phyloP scores from a whole-genome alignment of 1,140 invertebrate species.

The Drosophila nikananu region DNA sequence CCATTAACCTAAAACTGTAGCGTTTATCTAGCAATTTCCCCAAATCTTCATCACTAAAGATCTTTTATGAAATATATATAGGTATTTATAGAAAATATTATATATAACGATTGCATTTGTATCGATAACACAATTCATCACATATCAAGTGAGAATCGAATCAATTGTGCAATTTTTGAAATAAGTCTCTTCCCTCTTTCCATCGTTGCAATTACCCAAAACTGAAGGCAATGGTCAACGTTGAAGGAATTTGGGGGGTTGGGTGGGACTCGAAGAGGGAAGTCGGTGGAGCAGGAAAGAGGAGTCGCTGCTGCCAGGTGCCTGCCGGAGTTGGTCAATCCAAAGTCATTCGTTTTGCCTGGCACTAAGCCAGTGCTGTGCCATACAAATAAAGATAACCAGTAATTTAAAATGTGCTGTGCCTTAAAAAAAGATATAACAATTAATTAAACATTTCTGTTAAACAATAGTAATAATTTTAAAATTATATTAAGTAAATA shows the following conservation, averaged over 20 bases:
- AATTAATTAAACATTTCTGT: too few relatives aligned
- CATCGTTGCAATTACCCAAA: too few relatives aligned
- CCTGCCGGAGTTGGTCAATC: slow-evolving; percentile 32
- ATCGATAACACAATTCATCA: slow-evolving; percentile 23
- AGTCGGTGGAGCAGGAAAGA: neutral
- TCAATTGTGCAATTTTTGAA: slow-evolving; percentile 41
- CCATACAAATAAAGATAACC: neutral
- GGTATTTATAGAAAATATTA: too few relatives aligned
- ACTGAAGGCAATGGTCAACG: too few relatives aligned
- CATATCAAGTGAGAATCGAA: slow-evolving; percentile 1
- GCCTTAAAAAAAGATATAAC: too few relatives aligned
- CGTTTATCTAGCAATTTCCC: neutral
- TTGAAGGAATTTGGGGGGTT: too few relatives aligned
- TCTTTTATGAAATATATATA: neutral
- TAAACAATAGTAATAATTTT: neutral
- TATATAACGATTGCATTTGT: slow-evolving; percentile 18
- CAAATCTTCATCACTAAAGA: neutral
- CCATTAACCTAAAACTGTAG: neutral
- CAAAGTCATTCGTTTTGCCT: slow-evolving; percentile 37
- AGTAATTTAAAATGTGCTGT: neutral
- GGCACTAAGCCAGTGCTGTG: neutral
- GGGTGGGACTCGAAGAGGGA: neutral
- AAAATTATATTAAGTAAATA: neutral
- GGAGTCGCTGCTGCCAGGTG: neutral
- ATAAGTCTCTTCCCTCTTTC: slow-evolving; percentile 14